phyloP scores from a whole-genome alignment of 1,140 invertebrate genomes.

The Apocrypta bakeri region DNA sequence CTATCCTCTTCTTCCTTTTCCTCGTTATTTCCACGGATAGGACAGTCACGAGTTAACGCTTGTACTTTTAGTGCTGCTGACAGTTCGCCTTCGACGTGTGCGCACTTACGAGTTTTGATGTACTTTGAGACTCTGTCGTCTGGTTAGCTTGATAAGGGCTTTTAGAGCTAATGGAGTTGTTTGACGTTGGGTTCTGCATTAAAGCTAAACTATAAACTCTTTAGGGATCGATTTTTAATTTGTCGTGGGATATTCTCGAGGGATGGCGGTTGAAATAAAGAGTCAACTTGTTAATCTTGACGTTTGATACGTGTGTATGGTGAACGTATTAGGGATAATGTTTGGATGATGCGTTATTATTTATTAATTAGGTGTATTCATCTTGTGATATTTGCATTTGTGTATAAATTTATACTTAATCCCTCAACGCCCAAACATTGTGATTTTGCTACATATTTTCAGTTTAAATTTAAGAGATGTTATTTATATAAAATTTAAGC shows the following conservation, averaged over 20 bases:
- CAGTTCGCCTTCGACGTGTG: not conserved
- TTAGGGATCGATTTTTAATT: not conserved
- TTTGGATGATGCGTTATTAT: too few species aligned
- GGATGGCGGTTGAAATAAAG: not conserved
- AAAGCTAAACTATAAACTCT: too few species aligned
- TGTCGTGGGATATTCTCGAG: not conserved
- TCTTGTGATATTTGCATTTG: too few species aligned
- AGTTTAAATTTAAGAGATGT: too few species aligned
- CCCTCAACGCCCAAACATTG: too few species aligned
- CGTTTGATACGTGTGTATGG: not conserved
- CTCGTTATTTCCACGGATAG: not conserved
- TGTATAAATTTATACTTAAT: too few species aligned
- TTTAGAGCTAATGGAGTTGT: slow-evolving; percentile 1
- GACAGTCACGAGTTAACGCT: not conserved
- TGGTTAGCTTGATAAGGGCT: not conserved
- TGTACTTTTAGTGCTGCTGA: not conserved
- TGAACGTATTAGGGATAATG: too few species aligned
- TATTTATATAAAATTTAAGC: too few species aligned
- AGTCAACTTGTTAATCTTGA: not conserved
- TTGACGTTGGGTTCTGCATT: not conserved
- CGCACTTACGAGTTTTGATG: not conserved
- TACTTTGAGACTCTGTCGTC: not conserved
- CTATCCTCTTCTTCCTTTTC: not conserved
- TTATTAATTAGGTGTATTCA: too few species aligned
- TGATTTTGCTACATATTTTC: too few species aligned